phyloP scores from a whole-genome alignment of 2,113 vertebrate species.

The Aegotheles bennettii region DNA sequence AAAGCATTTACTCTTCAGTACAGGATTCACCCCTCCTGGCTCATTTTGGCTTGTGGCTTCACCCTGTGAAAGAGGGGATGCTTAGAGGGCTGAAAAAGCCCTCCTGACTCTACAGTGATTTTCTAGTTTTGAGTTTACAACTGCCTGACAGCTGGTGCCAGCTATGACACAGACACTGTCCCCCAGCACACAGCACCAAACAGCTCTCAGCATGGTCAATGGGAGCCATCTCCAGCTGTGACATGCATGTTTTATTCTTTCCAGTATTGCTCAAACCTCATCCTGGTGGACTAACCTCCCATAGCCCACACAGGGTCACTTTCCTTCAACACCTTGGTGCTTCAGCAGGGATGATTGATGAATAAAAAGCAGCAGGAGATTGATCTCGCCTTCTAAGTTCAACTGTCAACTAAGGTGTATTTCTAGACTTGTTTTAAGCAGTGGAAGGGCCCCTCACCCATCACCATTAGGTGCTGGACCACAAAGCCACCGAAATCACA shows the following conservation, averaged over 20 bases:
- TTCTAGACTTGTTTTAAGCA: not conserved
- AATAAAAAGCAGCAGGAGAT: not conserved
- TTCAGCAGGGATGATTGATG: not conserved
- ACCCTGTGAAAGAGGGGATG: not conserved
- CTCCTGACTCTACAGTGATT: not conserved
- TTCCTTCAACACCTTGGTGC: not conserved
- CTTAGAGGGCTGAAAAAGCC: not conserved
- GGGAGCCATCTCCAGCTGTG: not conserved
- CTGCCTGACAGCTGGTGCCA: not conserved
- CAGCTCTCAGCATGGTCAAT: not conserved
- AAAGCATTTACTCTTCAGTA: not conserved
- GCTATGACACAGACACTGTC: not conserved
- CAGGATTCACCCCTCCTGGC: not conserved
- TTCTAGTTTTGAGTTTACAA: not conserved
- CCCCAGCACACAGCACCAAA: not conserved
- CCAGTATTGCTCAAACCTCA: not conserved
- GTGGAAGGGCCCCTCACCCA: not conserved
- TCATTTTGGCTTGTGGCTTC: not conserved
- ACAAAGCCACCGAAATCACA: not conserved
- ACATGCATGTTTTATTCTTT: fast-evolving
- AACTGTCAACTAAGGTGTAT: not conserved
- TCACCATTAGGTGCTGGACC: not conserved
- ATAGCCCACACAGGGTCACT: not conserved
- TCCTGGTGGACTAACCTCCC: not conserved
- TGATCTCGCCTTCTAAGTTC: not conserved